Base-by-base conservation (phyloP, 23 tunicate species). In the Ciona savignyi region DNA sequence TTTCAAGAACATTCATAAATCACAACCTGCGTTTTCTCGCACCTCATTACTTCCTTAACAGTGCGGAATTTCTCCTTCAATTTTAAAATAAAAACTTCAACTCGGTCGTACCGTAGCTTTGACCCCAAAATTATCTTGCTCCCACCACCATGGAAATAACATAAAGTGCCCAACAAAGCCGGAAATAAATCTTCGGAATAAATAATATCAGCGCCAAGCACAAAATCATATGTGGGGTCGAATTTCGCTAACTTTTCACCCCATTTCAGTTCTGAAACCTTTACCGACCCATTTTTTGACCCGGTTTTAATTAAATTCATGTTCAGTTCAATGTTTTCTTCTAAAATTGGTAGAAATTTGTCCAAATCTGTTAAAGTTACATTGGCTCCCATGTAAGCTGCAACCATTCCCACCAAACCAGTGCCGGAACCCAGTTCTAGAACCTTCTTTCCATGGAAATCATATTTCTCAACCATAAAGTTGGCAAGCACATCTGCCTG, bases 381-480 rank as follows among this genome's bases (percentile, higher is more conserved):
- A 2, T 76, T 80, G 25, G 86, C 97, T 1, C 91, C 91, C 11
- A 91, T 61, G 67, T 82, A 70, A 0, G 86, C 73, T 20, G 82
- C 80, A 0, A 34, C 85, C 65, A 91, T 91, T 22, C 97, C 91
- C 33, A 81, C 97, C 66, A 91, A 51, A 0, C 97, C 97, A 70
- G 97, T 91, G 19, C 97, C 97, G 9, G 97, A 83, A 32, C 97
- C 97, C n/a, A 91, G 86, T 74, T 91, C 97, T 33, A 91, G 35
- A 4, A 91, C 76, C 0, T 32, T 70, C 68, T 70, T 70, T 4
- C 75, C 73, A 51, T 78, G 61, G 1, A 90, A 26, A 42, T 42
- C 56, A 42, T 42, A 42, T 6, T 42, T 42, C 9, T 42, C 56
- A 42, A 15, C 56, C 56, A 42, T 9, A 15, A 6, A 42, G 56